Conservation (phyloP, 2,113 vertebrate species). For the Vireo altiloquus region DNA sequence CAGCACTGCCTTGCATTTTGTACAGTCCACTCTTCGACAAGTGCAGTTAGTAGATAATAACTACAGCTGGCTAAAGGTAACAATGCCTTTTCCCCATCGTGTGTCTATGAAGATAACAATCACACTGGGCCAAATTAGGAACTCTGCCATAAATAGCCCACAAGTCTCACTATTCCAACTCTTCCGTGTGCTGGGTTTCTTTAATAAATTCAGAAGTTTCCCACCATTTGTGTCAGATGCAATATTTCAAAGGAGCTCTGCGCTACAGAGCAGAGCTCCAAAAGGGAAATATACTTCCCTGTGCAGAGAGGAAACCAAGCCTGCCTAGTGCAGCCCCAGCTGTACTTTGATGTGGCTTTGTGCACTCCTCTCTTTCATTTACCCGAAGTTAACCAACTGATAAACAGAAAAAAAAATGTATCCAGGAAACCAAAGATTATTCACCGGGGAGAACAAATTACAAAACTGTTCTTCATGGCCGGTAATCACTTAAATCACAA, state of each 20-base stretch:
- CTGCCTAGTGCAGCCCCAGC: neutral
- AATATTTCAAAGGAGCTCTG: neutral
- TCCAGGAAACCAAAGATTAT: conserved; percentile 48
- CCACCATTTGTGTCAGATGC: neutral
- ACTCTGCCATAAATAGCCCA: neutral
- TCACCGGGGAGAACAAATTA: neutral
- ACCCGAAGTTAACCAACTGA: conserved; percentile 6
- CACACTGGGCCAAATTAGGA: conserved; percentile 10
- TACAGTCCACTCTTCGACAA: neutral
- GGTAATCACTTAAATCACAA: conserved; percentile 43
- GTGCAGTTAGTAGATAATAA: neutral
- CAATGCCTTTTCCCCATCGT: neutral
- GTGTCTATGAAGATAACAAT: neutral
- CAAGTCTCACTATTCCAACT: neutral
- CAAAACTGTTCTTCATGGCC: neutral
- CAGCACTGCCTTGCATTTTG: neutral
- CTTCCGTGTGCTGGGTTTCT: neutral
- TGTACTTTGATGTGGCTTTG: neutral
- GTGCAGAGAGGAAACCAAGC: neutral
- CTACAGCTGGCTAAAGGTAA: neutral
- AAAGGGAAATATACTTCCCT: neutral
- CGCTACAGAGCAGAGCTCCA: neutral
- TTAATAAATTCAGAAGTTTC: neutral
- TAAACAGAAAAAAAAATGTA: conserved; percentile 30
- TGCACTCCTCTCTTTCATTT: neutral